Conservation (phyloP, 2,797 vertebrate genomes). For the Esox lucius region DNA sequence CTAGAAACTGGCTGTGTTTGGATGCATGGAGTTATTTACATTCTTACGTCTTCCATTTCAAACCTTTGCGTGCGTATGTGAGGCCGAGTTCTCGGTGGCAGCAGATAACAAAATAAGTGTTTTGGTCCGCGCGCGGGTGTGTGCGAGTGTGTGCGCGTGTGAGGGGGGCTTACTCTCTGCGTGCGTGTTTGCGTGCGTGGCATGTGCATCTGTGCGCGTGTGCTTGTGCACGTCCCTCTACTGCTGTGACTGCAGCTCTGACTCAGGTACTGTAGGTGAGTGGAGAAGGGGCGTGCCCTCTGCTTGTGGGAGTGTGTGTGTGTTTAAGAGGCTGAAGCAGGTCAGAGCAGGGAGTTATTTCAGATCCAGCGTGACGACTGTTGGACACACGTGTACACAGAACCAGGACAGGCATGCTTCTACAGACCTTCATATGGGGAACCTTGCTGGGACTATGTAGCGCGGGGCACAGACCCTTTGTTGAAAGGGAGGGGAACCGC, state of each 20-base stretch:
- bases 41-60: not conserved
- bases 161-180: no score
- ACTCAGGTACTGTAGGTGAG: conserved; percentile 74
- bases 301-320: conserved; percentile 28
- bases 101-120: not conserved
- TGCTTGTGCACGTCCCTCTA: conserved; percentile 40
- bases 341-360: conserved; percentile 52
- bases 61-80: not conserved
- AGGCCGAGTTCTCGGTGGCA: conserved; percentile 2
- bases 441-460: conserved; percentile 71
- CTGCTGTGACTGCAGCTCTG: conserved; percentile 64
- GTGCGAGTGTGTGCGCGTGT: conserved; percentile 23
- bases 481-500: conserved; percentile 49
- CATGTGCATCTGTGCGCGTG: conserved; percentile 27
- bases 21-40: not conserved
- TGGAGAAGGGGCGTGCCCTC: conserved; percentile 74
- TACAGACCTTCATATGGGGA: conserved; percentile 69
- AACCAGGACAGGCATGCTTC: conserved; percentile 31
- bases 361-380: conserved; percentile 60
- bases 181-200: no score
- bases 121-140: not conserved
- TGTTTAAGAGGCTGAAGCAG: conserved; percentile 74
- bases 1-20: not conserved
- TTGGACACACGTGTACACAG: conserved; percentile 43
- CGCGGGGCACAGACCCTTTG: conserved; percentile 61